phyloP scores from a whole-genome alignment of 2,797 vertebrate genomes.

The Sarcophilus harrisii region DNA sequence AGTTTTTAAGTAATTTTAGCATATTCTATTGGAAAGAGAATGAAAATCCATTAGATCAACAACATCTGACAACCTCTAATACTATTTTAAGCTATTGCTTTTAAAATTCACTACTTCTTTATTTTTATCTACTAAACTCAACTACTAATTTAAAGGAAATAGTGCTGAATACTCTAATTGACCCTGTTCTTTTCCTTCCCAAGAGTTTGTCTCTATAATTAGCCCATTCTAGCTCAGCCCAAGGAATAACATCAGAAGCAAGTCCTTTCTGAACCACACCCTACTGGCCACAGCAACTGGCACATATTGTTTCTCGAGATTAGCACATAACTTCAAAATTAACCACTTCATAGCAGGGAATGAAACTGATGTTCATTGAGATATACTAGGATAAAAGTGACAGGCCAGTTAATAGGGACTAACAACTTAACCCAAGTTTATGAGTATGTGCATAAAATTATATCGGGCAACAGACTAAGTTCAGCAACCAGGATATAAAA shows the following conservation, averaged over 20 bases:
- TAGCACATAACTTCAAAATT: constrained; percentile 54
- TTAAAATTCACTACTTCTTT: constrained; percentile 61
- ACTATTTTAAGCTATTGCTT: background rate
- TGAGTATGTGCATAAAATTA: background rate
- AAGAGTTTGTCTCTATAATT: constrained; percentile 84
- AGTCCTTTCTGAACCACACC: constrained; percentile 78
- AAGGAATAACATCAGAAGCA: constrained; percentile 78
- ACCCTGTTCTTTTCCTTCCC: constrained; percentile 83
- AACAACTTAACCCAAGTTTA: background rate
- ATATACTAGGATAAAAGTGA: background rate
- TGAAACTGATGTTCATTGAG: background rate
- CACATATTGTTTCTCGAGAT: constrained; percentile 72
- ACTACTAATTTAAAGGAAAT: constrained; percentile 85
- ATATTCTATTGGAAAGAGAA: background rate
- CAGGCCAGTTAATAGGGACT: background rate
- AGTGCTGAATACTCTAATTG: constrained; percentile 82
- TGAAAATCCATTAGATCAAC: background rate
- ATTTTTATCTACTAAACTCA: constrained; percentile 72
- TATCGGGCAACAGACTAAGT: background rate
- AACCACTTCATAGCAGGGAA: constrained; percentile 63
- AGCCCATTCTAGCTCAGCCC: constrained; percentile 78
- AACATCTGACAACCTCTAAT: constrained; percentile 7
- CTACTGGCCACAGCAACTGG: constrained; percentile 76
- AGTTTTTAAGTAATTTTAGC: background rate
- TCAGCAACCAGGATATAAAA: background rate